Evolutionary conservation across 2,888 invertebrate genomes (phyloP), one percentile per base, ranked within the genome.

Genomic region (Euclidia mi): DNA sequence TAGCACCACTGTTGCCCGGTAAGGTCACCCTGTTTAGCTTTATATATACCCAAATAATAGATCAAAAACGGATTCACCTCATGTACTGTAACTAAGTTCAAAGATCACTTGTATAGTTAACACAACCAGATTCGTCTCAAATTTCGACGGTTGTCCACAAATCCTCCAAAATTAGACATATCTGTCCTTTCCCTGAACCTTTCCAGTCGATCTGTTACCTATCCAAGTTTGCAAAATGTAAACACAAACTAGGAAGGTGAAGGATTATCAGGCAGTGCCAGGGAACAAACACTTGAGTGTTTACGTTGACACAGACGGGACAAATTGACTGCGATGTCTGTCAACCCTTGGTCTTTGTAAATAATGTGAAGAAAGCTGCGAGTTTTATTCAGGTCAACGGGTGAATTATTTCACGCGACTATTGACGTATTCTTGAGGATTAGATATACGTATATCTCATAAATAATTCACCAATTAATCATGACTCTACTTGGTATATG

Each of bases 291-390:
- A 77, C 80, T 79, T 84, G 82, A 87, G 87, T 88, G 85, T 88
- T 84, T 81, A 82, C 79, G 85, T 83, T 78, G 68, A 70, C 75
- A 79, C 70, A 80, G 86, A 79, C 75, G 78, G 43, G 65, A 79
- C 88, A 87, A 90, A 89, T 90, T 89, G 85, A 84, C 83, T 77
- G 72, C 75, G 73, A 80, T 79, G 78, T 81, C 84, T 85, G 84
- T 81, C 78, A 82, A 66, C 69, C 69, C 84, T 82, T 83, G 86
- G 85, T 88, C 81, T 88, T 83, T 80, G 46, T 67, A 69, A 73
- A 73, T 78, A 78, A 85, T 81, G 84, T 45, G 40, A 2, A 10
- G n/a, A 3, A 11, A 3, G 31, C 11, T 31, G 2, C 10, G 3
- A 3, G 31, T n/a, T n/a, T n/a, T n/a, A n/a, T n/a, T 35, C 14